Percentiles rank a stretch among this genome's conserved stretches.
phyloP scores from a whole-genome alignment of 2,888 invertebrate species.

The Hirtodrosophila histrioides region DNA sequence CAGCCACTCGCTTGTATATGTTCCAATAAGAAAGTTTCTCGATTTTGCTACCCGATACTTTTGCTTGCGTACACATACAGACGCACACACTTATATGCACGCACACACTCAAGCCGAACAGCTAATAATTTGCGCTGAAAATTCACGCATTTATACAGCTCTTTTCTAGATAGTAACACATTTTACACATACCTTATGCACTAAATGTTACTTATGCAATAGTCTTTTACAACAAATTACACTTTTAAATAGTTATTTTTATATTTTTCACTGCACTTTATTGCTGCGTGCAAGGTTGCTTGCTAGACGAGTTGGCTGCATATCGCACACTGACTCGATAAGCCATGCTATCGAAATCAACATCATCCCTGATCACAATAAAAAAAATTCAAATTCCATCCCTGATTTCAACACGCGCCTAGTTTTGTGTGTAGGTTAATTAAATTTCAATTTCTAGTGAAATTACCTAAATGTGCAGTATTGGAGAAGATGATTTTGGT shows the following conservation, averaged over 20 bases:
- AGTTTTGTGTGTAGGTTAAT: constrained; percentile 1
- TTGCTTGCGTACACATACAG: constrained; percentile 61
- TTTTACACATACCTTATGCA: constrained; percentile 47
- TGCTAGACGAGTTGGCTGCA: constrained; percentile 56
- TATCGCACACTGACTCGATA: constrained; percentile 40
- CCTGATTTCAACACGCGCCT: constrained; percentile 39
- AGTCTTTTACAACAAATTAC: constrained; percentile 49
- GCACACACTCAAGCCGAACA: constrained; percentile 32
- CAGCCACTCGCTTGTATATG: constrained; percentile 33
- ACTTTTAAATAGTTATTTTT: constrained; percentile 60
- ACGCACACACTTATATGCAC: constrained; percentile 14
- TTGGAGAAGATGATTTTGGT: constrained; percentile 83
- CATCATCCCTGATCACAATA: constrained; percentile 37
- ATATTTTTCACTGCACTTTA: constrained; percentile 73
- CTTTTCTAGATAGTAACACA: constrained; percentile 19
- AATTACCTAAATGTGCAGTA: constrained; percentile 81
- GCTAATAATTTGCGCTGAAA: constrained; percentile 53
- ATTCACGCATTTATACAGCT: constrained; percentile 31
- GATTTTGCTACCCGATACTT: constrained; percentile 74
- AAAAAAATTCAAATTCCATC: constrained; percentile 8
- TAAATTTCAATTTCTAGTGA: constrained; percentile 23
- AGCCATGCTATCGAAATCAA: constrained; percentile 7
- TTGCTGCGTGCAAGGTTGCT: constrained; percentile 61
- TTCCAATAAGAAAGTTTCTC: constrained; percentile 74
- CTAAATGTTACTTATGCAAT: constrained; percentile 59